Conservation (phyloP, 2,888 invertebrate species). For the Macaria liturata region DNA sequence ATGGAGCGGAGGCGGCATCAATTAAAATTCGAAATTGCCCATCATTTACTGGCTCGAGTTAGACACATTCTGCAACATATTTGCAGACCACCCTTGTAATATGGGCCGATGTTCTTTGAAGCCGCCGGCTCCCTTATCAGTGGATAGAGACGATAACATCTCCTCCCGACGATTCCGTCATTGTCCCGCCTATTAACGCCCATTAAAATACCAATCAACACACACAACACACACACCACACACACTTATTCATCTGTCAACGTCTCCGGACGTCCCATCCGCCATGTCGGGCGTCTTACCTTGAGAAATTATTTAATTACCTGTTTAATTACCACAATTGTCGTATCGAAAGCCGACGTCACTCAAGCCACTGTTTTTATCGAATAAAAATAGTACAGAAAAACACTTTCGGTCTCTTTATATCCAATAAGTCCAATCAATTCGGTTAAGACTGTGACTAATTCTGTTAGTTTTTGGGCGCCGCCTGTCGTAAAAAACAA, state of each 20-base stretch:
- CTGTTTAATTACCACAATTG: constrained; percentile 58
- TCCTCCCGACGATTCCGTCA: constrained; percentile 69
- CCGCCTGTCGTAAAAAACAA: constrained; percentile 71
- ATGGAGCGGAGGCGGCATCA: constrained; percentile 2
- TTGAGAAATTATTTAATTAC: constrained; percentile 65
- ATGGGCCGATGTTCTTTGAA: constrained; percentile 79
- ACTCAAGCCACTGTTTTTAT: constrained; percentile 13
- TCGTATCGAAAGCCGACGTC: constrained; percentile 20
- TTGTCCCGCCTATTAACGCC: constrained; percentile 81
- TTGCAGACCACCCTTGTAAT: constrained; percentile 53
- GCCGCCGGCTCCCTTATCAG: constrained; percentile 76
- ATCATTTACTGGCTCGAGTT: constrained; percentile 17
- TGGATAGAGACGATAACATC: constrained; percentile 73
- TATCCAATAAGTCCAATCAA: constrained; percentile 55
- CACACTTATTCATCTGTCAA: constrained; percentile 79
- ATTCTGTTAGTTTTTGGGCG: constrained; percentile 75
- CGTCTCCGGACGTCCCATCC: constrained; percentile 45
- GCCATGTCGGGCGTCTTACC: constrained; percentile 55
- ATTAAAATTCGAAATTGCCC: constrained; percentile 24
- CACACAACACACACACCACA: constrained; percentile 76
- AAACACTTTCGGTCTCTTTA: constrained; percentile 42
- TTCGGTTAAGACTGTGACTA: constrained; percentile 69
- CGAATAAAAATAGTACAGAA: constrained; percentile 15
- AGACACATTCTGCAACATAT: constrained; percentile 19
- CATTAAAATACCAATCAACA: constrained; percentile 80